Evolutionary conservation across 2,113 vertebrate species (phyloP).

Genomic region (Corynorhinus townsendii): DNA sequence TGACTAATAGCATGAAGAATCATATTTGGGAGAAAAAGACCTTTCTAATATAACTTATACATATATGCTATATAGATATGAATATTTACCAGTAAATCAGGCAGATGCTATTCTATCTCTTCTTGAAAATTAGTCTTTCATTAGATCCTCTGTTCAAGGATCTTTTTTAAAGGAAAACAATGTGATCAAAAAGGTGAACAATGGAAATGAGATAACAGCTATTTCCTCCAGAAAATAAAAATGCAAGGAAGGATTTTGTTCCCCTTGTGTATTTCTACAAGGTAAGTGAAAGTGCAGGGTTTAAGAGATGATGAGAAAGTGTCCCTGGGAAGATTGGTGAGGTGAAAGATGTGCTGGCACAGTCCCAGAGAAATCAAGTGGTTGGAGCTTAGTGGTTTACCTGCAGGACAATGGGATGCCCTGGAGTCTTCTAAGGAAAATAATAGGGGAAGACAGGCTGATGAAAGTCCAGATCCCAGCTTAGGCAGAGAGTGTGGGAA

Average conservation of each 20-base stretch:
- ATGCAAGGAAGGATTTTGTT: neutral
- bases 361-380: neutral
- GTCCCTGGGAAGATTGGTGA: neutral
- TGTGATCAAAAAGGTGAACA: neutral
- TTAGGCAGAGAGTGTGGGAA: slow-evolving; percentile 45
- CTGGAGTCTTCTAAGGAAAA: neutral
- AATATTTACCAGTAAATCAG: neutral
- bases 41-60: neutral
- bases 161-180: neutral
- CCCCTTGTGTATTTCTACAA: neutral
- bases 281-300: neutral
- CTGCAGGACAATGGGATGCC: neutral
- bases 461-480: slow-evolving; percentile 26
- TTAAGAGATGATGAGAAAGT: neutral
- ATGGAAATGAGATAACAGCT: neutral
- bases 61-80: neutral
- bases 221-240: slow-evolving; percentile 3
- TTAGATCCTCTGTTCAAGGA: neutral
- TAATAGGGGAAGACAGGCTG: slow-evolving; percentile 35
- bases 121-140: neutral
- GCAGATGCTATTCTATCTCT: neutral
- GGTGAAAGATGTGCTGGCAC: neutral
- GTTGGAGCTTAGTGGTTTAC: neutral
- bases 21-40: neutral
- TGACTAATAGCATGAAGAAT: neutral